Evolutionary conservation across 2,113 vertebrate species (phyloP).

Genomic region (Saguinus midas): DNA sequence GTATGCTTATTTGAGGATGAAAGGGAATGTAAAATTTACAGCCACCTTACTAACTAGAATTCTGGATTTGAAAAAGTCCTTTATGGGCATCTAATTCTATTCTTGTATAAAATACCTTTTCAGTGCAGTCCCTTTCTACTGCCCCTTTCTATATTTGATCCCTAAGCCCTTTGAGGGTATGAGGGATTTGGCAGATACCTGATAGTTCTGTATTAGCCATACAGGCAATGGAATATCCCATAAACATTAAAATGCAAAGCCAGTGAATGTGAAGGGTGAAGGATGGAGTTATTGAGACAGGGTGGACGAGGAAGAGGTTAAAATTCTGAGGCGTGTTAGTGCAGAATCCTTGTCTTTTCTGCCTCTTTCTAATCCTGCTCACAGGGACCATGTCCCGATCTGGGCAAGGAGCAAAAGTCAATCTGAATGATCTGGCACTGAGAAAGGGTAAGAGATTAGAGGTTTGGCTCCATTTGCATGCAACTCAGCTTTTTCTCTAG

Average conservation of each 20-base stretch:
- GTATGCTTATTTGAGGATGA: neutral
- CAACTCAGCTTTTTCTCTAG: neutral
- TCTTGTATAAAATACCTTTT: neutral
- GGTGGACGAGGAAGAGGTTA: neutral
- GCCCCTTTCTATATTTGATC: neutral
- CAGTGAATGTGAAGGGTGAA: neutral
- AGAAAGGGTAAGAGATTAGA: neutral
- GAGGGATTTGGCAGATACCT: neutral
- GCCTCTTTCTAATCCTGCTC: neutral
- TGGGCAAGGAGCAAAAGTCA: neutral
- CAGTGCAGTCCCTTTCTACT: neutral
- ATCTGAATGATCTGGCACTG: neutral
- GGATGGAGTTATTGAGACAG: neutral
- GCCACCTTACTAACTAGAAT: neutral
- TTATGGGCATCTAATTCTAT: neutral
- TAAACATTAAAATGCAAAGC: constrained; percentile 9
- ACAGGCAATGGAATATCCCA: constrained; percentile 25
- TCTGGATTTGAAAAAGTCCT: neutral
- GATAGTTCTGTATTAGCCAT: neutral
- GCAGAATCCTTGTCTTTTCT: neutral
- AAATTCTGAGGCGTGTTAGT: neutral
- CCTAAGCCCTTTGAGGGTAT: neutral
- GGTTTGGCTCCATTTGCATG: neutral
- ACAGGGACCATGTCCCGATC: no score
- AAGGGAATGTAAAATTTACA: neutral